A percentile compares a stretch with the other conserved stretches of the same genome.
phyloP scores from a whole-genome alignment of 2,888 invertebrate genomes.

The Embidobia sp. region DNA sequence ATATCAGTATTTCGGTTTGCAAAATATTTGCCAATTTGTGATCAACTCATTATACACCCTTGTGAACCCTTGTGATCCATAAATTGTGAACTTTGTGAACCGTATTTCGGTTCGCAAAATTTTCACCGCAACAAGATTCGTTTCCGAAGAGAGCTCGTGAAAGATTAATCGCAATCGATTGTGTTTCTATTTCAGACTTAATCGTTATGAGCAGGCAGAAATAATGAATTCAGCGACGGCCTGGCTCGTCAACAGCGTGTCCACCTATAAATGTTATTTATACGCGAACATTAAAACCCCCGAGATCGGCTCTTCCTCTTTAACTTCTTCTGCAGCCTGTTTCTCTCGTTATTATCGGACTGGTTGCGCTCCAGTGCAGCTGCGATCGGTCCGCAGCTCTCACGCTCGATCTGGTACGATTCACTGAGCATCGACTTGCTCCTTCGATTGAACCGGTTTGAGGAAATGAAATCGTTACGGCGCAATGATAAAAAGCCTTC shows the following conservation, averaged over 20 bases:
- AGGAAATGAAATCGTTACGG: constrained; percentile 54
- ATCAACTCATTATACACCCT: too few relatives aligned
- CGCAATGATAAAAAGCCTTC: constrained; percentile 12
- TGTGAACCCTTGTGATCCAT: too few relatives aligned
- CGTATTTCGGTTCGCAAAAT: too few relatives aligned
- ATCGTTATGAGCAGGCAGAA: too few relatives aligned
- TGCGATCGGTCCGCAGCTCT: constrained; percentile 56
- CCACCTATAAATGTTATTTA: constrained; percentile 18
- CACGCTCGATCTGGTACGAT: constrained; percentile 61
- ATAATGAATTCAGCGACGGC: too few relatives aligned
- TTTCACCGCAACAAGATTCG: too few relatives aligned
- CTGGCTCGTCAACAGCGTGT: constrained; percentile 3
- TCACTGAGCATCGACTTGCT: constrained; percentile 67
- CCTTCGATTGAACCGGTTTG: constrained; percentile 58
- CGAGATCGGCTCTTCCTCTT: constrained; percentile 63
- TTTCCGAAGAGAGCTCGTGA: too few relatives aligned
- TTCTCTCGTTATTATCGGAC: constrained; percentile 68
- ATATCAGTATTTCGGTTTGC: too few relatives aligned
- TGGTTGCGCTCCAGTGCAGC: constrained; percentile 67
- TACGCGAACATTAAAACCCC: constrained; percentile 18
- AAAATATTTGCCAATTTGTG: too few relatives aligned
- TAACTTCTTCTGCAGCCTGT: constrained; percentile 41
- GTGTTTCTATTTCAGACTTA: too few relatives aligned
- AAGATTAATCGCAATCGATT: too few relatives aligned
- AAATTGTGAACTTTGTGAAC: too few relatives aligned